These are phyloP conservation scores for Chitala chitala DNA, from an alignment of 2,113 vertebrate genomes.

Conservation along the genomic window DNA sequence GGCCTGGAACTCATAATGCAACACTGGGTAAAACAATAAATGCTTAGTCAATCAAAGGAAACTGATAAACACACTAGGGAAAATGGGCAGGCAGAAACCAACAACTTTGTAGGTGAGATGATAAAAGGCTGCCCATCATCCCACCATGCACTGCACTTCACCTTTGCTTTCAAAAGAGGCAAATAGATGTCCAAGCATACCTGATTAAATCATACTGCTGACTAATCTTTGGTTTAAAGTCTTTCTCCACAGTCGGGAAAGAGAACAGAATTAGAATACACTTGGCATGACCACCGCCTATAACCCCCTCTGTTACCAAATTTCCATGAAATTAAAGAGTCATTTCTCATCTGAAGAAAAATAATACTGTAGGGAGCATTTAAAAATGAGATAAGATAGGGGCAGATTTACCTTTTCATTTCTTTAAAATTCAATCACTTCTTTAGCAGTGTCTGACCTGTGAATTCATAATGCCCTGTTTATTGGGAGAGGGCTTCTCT, in stretches of 20 bases:
- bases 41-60: no score
- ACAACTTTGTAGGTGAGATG: not conserved
- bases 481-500: no score
- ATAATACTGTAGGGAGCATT: not conserved
- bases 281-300: not conserved
- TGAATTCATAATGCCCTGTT: no score
- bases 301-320: not conserved
- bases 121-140: no score
- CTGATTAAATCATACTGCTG: not conserved
- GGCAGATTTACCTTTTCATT: not conserved
- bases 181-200: not conserved
- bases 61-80: no score
- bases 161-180: not conserved
- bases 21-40: no score
- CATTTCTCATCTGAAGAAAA: conserved; percentile 2
- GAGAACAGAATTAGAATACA: not conserved
- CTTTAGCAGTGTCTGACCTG: not conserved
- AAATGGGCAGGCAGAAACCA: not conserved
- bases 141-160: not conserved
- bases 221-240: not conserved
- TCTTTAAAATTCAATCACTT: not conserved
- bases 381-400: not conserved
- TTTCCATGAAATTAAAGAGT: conserved; percentile 6
- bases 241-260: not conserved
- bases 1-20: no score